phyloP scores from a whole-genome alignment of 2,113 vertebrate genomes.

The Laticauda colubrina region DNA sequence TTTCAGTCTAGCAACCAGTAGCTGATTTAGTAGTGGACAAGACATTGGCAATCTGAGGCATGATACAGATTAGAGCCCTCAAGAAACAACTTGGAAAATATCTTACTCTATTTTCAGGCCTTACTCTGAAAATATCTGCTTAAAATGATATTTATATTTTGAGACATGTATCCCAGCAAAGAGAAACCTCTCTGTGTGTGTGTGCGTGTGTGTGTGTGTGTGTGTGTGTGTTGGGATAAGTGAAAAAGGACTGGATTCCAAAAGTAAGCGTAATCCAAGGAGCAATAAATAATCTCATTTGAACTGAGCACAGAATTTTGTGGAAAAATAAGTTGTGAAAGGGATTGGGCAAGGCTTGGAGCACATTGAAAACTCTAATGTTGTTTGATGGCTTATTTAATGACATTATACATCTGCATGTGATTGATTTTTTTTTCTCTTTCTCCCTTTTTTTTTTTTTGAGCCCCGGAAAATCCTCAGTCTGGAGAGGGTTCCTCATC shows the following conservation, averaged over 20 bases:
- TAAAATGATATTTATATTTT: background rate
- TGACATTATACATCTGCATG: background rate
- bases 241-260: background rate
- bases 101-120: too few relatives aligned
- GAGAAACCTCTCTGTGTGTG: background rate
- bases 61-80: background rate
- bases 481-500: background rate
- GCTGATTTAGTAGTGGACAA: background rate
- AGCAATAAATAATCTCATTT: background rate
- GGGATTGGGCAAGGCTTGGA: background rate
- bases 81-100: background rate
- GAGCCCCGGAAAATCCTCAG: background rate
- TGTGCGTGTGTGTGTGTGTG: background rate
- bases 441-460: background rate
- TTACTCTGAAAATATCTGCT: background rate
- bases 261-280: background rate
- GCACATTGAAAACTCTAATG: background rate
- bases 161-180: background rate
- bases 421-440: background rate
- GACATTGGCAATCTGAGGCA: background rate
- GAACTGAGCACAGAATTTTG: background rate
- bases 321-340: background rate
- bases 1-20: background rate
- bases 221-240: background rate
- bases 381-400: background rate